These are phyloP conservation scores for Empis stercorea DNA, from an alignment of 2,888 invertebrate genomes.

Conservation along the genomic window DNA sequence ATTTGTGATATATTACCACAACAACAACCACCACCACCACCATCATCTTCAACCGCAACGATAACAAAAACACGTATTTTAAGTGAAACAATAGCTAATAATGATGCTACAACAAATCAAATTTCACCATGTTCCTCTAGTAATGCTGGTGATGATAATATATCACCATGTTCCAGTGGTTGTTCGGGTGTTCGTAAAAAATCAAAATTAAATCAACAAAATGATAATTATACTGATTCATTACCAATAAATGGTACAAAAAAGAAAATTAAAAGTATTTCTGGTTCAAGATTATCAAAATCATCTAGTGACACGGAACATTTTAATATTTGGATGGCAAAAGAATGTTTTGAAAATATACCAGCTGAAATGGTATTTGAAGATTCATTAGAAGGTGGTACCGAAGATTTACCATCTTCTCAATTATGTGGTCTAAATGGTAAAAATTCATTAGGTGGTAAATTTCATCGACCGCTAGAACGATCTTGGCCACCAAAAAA, in stretches of 20 bases:
- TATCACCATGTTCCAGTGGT: not conserved
- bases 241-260: slow-evolving; percentile 42
- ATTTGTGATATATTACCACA: not conserved
- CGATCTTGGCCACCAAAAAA: slow-evolving; percentile 59
- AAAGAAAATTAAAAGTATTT: slow-evolving; percentile 44
- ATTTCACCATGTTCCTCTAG: slow-evolving; percentile 1
- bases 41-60: not conserved
- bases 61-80: not conserved
- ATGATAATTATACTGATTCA: not conserved
- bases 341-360: slow-evolving; percentile 33
- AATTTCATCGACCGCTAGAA: slow-evolving; percentile 59
- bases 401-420: slow-evolving; percentile 23
- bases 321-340: slow-evolving; percentile 33
- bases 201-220: not conserved
- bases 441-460: slow-evolving; percentile 16
- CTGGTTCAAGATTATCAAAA: slow-evolving; percentile 11
- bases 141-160: not conserved
- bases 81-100: not conserved
- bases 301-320: slow-evolving; percentile 15
- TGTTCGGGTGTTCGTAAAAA: not conserved
- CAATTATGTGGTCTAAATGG: slow-evolving; percentile 6
- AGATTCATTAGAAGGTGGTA: slow-evolving; percentile 19
- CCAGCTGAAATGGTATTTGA: slow-evolving; percentile 31
- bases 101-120: not conserved
- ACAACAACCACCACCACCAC: not conserved